These are phyloP conservation scores for Hiodon tergisus DNA, from an alignment of 2,113 vertebrate species.

Conservation along the genomic window DNA sequence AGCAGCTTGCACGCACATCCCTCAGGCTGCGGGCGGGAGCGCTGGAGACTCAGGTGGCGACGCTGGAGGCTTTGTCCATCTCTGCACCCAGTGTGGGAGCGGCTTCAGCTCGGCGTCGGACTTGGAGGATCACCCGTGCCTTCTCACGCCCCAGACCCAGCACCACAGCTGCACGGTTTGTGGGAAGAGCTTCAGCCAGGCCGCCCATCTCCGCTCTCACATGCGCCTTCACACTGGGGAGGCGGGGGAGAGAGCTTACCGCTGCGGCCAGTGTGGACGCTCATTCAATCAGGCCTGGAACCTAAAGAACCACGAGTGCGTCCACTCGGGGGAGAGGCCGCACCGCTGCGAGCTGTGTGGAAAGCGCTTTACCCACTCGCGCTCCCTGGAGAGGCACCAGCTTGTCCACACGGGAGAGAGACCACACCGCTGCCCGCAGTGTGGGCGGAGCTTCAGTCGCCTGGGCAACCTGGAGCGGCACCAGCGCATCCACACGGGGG, in stretches of 20 bases:
- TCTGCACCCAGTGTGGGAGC: constrained; percentile 60
- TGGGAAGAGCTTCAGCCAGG: constrained; percentile 12
- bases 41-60: constrained; percentile 48
- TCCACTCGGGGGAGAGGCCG: constrained; percentile 76
- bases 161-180: constrained; percentile 13
- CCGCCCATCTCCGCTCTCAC: constrained; percentile 29
- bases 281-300: constrained; percentile 79
- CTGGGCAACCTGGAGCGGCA: constrained; percentile 72
- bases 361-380: constrained; percentile 83
- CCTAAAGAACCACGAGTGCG: constrained; percentile 80
- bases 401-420: constrained; percentile 84
- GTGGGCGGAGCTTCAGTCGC: constrained; percentile 69
- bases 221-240: constrained; percentile 32
- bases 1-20: constrained; percentile 36
- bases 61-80: constrained; percentile 53
- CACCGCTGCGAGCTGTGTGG: constrained; percentile 85
- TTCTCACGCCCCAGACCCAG: constrained; percentile 38
- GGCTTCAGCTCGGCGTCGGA: constrained; percentile 55
- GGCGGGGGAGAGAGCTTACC: constrained; percentile 60
- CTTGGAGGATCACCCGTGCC: constrained; percentile 63
- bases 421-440: constrained; percentile 63
- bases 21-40: constrained; percentile 39
- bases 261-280: constrained; percentile 73
- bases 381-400: constrained; percentile 86
- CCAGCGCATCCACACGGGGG: constrained; percentile 69